Evolutionary conservation across 2,888 invertebrate genomes (phyloP), one percentile per base, ranked within the genome.

Genomic region (Merodon equestris): DNA sequence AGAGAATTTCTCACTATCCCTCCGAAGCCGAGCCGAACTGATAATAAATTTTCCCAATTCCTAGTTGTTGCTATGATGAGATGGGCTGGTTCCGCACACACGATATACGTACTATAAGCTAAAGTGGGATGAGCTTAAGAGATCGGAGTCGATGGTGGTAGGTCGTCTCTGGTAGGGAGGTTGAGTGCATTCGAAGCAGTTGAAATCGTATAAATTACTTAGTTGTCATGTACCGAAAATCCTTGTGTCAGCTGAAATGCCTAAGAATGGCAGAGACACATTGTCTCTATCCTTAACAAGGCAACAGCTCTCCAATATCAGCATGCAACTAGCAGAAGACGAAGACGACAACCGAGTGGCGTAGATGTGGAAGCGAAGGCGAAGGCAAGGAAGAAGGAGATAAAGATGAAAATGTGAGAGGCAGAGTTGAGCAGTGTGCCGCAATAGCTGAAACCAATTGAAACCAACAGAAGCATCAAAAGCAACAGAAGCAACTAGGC

Each of bases 211-310:
- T 79, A 79, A 79, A 79, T 79, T 79, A 79, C 79, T 74, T 74
- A 79, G 79, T 79, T 79, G 79, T 79, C 79, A 79, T 79, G 79
- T 79, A 79, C 79, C 79, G 74, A 79, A 79, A 79, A 79, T 79
- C 79, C 79, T 70, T 79, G 67, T 72, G 79, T 81, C 81, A 83
- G 82, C 76, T 75, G 73, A 81, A 81, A 81, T 81, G 81, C 81
- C 81, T 81, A 75, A 81, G 81, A 81, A 75, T 81, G 81, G 81
- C 81, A 81, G 81, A 81, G 81, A 81, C 81, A 81, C 81, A 81
- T 81, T 81, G 81, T 81, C 81, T 81, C 74, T 74, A 81, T 81
- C 81, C 75, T 75, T 75, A 75, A 81, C 81, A 81, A 81, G 81
- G 74, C 81, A 81, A 79, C 79, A 79, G 73, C 73, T 79, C 79